A percentile compares a stretch with the other conserved stretches of the same genome.
These are phyloP conservation scores for Agapostemon virescens DNA, from an alignment of 2,888 invertebrate species.

Conservation along the genomic window DNA sequence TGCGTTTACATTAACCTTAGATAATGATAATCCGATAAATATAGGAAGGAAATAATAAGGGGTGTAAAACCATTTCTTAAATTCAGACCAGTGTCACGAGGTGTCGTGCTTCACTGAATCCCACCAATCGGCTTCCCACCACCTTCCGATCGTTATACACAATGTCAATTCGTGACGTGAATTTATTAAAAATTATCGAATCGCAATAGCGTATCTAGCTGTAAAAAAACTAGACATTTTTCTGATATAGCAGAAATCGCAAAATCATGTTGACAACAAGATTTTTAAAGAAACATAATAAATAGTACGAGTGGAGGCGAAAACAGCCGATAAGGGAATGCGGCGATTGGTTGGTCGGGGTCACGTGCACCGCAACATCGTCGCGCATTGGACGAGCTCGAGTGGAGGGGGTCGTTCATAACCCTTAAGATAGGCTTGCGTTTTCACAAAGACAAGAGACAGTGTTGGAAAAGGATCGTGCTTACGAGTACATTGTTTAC, in stretches of 20 bases:
- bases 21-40: slow-evolving; percentile 31
- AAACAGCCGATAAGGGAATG: slow-evolving; percentile 13
- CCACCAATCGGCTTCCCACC: slow-evolving; percentile 61
- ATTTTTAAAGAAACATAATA: slow-evolving; percentile 2
- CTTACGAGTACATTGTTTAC: slow-evolving; percentile 37
- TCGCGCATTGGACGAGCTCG: slow-evolving; percentile 27
- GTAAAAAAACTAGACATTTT: slow-evolving; percentile 18
- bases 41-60: slow-evolving; percentile 26
- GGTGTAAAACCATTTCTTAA: slow-evolving; percentile 36
- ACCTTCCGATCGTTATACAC: slow-evolving; percentile 70
- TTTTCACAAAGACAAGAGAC: slow-evolving; percentile 69
- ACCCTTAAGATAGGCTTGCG: slow-evolving; percentile 57
- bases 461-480: slow-evolving; percentile 62
- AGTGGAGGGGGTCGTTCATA: slow-evolving; percentile 40
- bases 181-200: neutral
- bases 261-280: slow-evolving; percentile 22
- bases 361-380: slow-evolving; percentile 20
- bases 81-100: slow-evolving; percentile 42
- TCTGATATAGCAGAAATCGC: neutral
- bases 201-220: neutral
- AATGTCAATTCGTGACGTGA: slow-evolving; percentile 45
- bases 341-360: slow-evolving; percentile 25
- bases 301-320: slow-evolving; percentile 38
- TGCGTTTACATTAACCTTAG: slow-evolving; percentile 18
- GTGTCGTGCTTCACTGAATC: slow-evolving; percentile 31